Percentiles rank a stretch among this genome's conserved stretches.
Conservation (phyloP, 2,113 vertebrate genomes). For the Mustela lutreola region DNA sequence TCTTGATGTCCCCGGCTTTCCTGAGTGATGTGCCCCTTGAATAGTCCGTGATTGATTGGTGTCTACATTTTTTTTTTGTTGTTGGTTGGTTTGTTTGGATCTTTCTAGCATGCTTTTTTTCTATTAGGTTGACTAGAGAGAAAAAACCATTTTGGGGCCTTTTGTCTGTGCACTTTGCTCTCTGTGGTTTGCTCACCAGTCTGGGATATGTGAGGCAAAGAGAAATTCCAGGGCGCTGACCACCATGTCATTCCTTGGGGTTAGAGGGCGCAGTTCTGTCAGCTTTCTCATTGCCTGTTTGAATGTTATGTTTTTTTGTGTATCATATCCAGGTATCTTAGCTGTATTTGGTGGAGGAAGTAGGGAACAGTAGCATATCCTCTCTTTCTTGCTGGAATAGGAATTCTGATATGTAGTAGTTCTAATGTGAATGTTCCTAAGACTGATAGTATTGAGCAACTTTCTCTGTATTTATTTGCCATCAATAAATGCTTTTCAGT, state of each 20-base stretch:
- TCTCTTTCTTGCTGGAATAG: too few species aligned
- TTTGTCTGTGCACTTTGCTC: background rate
- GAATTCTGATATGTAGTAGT: background rate
- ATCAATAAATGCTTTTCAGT: background rate
- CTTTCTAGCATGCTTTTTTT: background rate
- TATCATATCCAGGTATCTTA: background rate
- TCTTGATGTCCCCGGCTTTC: background rate
- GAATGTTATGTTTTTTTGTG: background rate
- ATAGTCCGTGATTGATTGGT: background rate
- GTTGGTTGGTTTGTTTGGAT: too few species aligned
- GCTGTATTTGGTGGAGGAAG: background rate
- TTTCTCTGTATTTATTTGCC: background rate
- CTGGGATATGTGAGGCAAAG: background rate
- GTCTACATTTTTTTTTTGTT: background rate
- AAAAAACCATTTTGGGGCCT: background rate
- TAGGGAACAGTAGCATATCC: too few species aligned
- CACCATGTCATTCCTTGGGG: background rate
- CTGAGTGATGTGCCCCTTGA: background rate
- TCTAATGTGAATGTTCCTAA: background rate
- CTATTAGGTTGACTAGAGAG: background rate
- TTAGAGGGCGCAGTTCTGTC: background rate
- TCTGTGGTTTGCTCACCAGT: background rate
- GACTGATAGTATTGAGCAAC: background rate
- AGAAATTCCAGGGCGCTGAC: background rate
- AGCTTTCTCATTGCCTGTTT: background rate